These are phyloP conservation scores for Nibea coibor DNA, from an alignment of 2,113 vertebrate genomes.

Conservation along the genomic window DNA sequence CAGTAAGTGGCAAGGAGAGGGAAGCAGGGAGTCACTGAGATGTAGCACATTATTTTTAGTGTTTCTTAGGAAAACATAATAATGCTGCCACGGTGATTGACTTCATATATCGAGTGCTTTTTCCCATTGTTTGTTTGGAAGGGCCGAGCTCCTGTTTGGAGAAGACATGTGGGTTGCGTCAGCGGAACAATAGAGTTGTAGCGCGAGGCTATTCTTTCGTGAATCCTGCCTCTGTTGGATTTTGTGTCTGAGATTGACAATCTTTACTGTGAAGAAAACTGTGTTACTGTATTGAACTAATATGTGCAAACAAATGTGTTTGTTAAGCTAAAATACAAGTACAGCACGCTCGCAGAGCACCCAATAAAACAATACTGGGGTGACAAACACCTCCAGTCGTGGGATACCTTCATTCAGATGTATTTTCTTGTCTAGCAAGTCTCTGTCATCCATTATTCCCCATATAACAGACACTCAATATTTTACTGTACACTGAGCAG, in stretches of 20 bases:
- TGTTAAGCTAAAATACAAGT: too few species aligned
- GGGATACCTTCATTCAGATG: neutral
- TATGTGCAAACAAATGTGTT: neutral
- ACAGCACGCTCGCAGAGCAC: neutral
- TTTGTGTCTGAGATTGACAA: neutral
- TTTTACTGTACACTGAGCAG: neutral
- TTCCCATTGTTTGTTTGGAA: neutral
- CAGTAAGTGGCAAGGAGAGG: constrained; percentile 28
- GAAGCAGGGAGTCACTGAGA: constrained; percentile 10
- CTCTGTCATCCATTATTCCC: neutral
- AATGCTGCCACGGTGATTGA: neutral
- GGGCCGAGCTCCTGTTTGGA: neutral
- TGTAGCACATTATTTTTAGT: constrained; percentile 39
- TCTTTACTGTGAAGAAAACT: neutral
- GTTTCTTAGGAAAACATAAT: constrained; percentile 4
- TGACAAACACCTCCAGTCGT: neutral
- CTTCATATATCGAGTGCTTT: neutral
- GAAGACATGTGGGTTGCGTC: neutral
- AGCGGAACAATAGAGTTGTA: neutral
- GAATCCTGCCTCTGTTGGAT: neutral
- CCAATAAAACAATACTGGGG: neutral
- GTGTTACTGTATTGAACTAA: neutral
- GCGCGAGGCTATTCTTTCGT: neutral
- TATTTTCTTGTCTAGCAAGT: neutral
- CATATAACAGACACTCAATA: neutral